These are phyloP conservation scores for Echiichthys vipera DNA, from an alignment of 2,797 vertebrate genomes.

Conservation along the genomic window DNA sequence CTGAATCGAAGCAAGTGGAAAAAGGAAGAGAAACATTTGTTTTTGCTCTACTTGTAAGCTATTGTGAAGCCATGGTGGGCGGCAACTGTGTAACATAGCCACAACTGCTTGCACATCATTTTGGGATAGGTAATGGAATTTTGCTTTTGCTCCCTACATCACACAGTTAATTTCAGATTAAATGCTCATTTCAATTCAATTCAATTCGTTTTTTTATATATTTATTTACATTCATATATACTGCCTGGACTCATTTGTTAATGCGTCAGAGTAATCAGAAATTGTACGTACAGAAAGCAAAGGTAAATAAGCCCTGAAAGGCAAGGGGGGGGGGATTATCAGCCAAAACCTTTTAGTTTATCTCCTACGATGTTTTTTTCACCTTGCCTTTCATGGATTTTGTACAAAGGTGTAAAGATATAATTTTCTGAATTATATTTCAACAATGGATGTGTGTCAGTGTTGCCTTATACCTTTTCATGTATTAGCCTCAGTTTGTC, in stretches of 20 bases:
- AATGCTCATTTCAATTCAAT: too few relatives aligned
- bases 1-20: constrained; percentile 36
- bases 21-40: constrained; percentile 42
- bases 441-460: background rate
- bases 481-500: constrained; percentile 30
- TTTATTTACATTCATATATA: too few relatives aligned
- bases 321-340: too few relatives aligned
- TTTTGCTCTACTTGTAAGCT: constrained; percentile 15
- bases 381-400: too few relatives aligned
- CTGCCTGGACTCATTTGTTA: background rate
- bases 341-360: too few relatives aligned
- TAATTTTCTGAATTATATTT: background rate
- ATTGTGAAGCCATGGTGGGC: constrained; percentile 6
- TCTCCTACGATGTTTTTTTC: too few relatives aligned
- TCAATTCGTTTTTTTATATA: too few relatives aligned
- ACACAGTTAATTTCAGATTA: constrained; percentile 1
- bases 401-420: too few relatives aligned
- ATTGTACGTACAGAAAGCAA: background rate
- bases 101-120: constrained; percentile 5
- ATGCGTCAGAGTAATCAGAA: background rate
- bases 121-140: background rate
- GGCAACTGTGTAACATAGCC: background rate
- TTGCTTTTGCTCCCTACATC: background rate
- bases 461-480: constrained; percentile 3
- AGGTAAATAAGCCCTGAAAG: too few relatives aligned